These are phyloP conservation scores for Notarius quadriscutis DNA, from an alignment of 2,113 vertebrate species.

Conservation along the genomic window DNA sequence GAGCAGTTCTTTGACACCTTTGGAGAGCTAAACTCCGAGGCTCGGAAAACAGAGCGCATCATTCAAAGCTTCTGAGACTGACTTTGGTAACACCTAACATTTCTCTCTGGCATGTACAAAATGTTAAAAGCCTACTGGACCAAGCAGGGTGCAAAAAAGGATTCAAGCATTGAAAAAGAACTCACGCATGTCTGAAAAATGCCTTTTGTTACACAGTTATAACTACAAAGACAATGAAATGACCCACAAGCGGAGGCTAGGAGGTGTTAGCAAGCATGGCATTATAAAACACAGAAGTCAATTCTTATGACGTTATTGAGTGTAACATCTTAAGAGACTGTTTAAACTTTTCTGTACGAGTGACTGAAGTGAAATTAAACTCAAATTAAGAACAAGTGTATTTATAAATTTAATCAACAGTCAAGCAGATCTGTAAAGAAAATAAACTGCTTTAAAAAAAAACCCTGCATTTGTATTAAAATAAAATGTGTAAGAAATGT, in stretches of 20 bases:
- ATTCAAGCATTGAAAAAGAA: neutral
- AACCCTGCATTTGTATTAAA: conserved; percentile 37
- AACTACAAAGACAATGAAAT: conserved; percentile 16
- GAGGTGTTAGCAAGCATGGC: conserved; percentile 36
- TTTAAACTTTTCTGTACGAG: conserved; percentile 11
- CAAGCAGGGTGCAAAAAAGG: neutral
- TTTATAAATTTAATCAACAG: conserved; percentile 9
- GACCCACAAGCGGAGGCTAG: conserved; percentile 1
- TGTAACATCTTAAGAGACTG: neutral
- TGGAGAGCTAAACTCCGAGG: conserved; percentile 73
- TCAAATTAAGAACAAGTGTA: conserved; percentile 1
- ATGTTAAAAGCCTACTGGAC: neutral
- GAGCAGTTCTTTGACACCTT: conserved; percentile 81
- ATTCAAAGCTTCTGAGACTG: conserved; percentile 65
- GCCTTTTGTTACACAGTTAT: conserved; percentile 7
- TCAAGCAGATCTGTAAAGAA: neutral
- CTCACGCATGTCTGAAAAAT: conserved; percentile 9
- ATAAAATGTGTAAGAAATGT: conserved; percentile 25
- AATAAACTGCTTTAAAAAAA: neutral
- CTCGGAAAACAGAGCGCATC: conserved; percentile 68
- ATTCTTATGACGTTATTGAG: neutral
- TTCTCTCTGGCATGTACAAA: neutral
- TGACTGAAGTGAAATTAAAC: neutral
- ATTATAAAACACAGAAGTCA: neutral
- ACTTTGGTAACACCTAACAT: neutral